Evolutionary conservation across 2,888 invertebrate genomes (phyloP).

Genomic region (Euphydryas editha): DNA sequence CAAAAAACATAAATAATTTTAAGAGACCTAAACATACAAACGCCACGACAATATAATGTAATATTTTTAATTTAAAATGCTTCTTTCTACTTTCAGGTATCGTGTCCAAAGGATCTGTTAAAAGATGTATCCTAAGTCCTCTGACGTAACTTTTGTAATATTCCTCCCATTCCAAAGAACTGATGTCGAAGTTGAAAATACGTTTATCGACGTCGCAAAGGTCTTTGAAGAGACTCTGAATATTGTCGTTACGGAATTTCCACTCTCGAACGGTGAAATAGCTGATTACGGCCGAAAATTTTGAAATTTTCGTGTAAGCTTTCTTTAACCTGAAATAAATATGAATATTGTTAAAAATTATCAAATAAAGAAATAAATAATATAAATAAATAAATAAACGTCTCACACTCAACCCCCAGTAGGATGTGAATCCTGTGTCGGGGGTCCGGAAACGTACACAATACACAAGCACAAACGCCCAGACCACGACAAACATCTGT

Average conservation of each 20-base stretch:
- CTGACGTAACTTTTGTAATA: constrained; percentile 87
- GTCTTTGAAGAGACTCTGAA: constrained; percentile 78
- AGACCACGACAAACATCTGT: too few relatives aligned
- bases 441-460: too few relatives aligned
- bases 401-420: too few relatives aligned
- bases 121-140: constrained; percentile 88
- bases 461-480: too few relatives aligned
- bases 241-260: constrained; percentile 86
- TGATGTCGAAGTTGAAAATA: constrained; percentile 87
- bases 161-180: constrained; percentile 85
- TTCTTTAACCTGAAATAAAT: constrained; percentile 85
- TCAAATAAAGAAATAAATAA: not conserved
- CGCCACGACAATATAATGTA: constrained; percentile 53
- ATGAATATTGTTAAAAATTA: not conserved
- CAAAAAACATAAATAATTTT: constrained; percentile 51
- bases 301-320: constrained; percentile 88
- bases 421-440: too few relatives aligned
- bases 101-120: constrained; percentile 89
- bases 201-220: constrained; percentile 83
- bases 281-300: constrained; percentile 87
- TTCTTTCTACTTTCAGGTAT: constrained; percentile 84
- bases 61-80: constrained; percentile 47
- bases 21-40: constrained; percentile 45
- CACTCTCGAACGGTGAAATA: constrained; percentile 90
- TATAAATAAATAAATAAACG: too few relatives aligned